Conservation (phyloP, 2,888 invertebrate genomes). For the Hirtodrosophila alboralis region DNA sequence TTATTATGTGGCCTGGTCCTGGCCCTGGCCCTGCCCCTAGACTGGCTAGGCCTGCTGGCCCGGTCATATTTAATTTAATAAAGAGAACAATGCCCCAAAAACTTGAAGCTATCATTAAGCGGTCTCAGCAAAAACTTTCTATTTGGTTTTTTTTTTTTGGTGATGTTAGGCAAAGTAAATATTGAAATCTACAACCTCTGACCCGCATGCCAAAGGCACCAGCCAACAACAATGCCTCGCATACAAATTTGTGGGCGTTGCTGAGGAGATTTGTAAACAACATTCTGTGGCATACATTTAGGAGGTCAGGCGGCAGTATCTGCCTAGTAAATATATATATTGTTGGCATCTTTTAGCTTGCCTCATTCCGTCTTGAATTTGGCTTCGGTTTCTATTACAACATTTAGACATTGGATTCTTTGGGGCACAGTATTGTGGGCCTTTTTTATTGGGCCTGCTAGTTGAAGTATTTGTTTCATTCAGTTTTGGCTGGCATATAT, state of each 20-base stretch:
- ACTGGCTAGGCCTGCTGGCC: too few relatives aligned
- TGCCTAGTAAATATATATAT: slow-evolving; percentile 10
- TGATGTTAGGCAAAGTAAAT: slow-evolving; percentile 66
- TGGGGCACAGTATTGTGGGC: slow-evolving; percentile 22
- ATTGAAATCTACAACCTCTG: slow-evolving; percentile 72
- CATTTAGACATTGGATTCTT: slow-evolving; percentile 43
- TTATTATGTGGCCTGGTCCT: slow-evolving; percentile 7
- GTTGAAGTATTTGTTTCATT: slow-evolving; percentile 51
- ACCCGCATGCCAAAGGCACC: slow-evolving; percentile 60
- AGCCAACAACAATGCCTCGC: slow-evolving; percentile 62
- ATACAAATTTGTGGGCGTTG: slow-evolving; percentile 76
- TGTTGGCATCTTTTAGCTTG: slow-evolving; percentile 26
- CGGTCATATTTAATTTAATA: slow-evolving; percentile 66
- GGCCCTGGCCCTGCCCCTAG: too few relatives aligned
- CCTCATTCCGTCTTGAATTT: slow-evolving; percentile 32
- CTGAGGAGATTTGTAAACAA: slow-evolving; percentile 80
- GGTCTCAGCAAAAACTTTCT: slow-evolving; percentile 58
- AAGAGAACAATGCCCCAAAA: slow-evolving; percentile 49
- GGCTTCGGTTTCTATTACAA: slow-evolving; percentile 36
- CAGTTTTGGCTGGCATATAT: slow-evolving; percentile 37
- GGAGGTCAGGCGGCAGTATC: slow-evolving; percentile 29
- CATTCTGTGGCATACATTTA: slow-evolving; percentile 74
- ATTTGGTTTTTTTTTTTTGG: slow-evolving; percentile 28
- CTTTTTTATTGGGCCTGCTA: slow-evolving; percentile 42
- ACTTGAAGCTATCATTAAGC: slow-evolving; percentile 71